phyloP scores from a whole-genome alignment of 92 coral and sea anemone species.

The Epizoanthus stellaris region DNA sequence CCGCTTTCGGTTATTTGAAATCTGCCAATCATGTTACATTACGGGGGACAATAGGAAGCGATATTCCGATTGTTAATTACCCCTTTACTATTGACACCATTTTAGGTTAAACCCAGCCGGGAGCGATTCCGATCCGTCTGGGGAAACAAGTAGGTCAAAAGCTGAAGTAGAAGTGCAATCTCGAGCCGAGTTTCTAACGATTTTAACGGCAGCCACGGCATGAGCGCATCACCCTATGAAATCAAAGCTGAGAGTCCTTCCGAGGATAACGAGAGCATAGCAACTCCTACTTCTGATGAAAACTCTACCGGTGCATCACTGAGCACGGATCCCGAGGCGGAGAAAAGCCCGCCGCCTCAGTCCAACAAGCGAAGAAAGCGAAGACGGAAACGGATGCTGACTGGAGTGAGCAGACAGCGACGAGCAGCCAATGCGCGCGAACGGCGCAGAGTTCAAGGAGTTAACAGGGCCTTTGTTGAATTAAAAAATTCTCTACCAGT shows the following conservation, averaged over 20 bases:
- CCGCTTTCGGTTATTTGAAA: constrained; percentile 12
- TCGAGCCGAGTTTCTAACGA: constrained; percentile 13
- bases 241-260: constrained; percentile 36
- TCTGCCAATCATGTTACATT: constrained; percentile 35
- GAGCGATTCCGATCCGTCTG: constrained; percentile 41
- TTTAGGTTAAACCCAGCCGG: constrained; percentile 50
- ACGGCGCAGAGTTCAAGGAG: constrained; percentile 94
- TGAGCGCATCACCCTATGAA: constrained; percentile 35
- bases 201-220: constrained; percentile 17
- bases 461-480: constrained; percentile 95
- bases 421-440: constrained; percentile 99
- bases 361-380: constrained; percentile 62
- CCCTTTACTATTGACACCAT: constrained; percentile 43
- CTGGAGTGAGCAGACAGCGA: constrained; percentile 97
- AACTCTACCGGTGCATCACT: constrained; percentile 43
- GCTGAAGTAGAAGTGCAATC: constrained; percentile 13
- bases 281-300: constrained; percentile 35
- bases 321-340: constrained; percentile 47
- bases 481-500: constrained; percentile 96
- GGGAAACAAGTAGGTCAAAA: constrained; percentile 36
- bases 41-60: constrained; percentile 30
- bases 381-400: constrained; percentile 94
- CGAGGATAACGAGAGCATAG: constrained; percentile 27
- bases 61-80: constrained; percentile 37
- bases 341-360: constrained; percentile 48